phyloP scores from a whole-genome alignment of 2,113 vertebrate species.

The Tragelaphus buxtoni region DNA sequence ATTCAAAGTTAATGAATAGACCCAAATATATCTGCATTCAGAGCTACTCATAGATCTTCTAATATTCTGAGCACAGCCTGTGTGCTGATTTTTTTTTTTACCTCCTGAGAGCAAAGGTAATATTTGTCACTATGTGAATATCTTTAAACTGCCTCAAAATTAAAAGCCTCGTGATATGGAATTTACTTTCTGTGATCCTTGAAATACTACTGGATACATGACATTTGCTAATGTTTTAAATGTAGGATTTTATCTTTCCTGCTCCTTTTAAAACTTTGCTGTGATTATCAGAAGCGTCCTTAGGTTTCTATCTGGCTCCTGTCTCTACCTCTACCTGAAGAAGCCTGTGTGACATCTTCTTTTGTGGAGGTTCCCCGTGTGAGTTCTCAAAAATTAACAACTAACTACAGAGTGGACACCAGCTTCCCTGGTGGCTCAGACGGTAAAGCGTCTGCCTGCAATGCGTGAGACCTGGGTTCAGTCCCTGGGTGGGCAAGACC shows the following conservation, averaged over 20 bases:
- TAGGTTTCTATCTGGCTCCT: not conserved
- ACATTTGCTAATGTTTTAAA: conserved; percentile 24
- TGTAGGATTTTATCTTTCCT: not conserved
- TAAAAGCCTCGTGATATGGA: not conserved
- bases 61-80: not conserved
- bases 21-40: conserved; percentile 42
- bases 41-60: not conserved
- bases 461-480: too few relatives aligned
- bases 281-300: not conserved
- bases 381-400: not conserved
- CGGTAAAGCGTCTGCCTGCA: too few relatives aligned
- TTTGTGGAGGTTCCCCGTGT: not conserved
- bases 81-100: not conserved
- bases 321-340: not conserved
- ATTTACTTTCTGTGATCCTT: conserved; percentile 39
- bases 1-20: conserved; percentile 35
- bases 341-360: not conserved
- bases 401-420: not conserved
- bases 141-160: conserved; percentile 37
- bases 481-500: too few relatives aligned
- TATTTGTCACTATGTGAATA: conserved; percentile 29
- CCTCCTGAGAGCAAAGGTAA: not conserved
- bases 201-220: not conserved
- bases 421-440: too few relatives aligned
- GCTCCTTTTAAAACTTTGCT: not conserved